Evolutionary conservation across 2,888 invertebrate species (phyloP), one percentile per base, ranked within the genome.

Genomic region (Anthoptus insignis): DNA sequence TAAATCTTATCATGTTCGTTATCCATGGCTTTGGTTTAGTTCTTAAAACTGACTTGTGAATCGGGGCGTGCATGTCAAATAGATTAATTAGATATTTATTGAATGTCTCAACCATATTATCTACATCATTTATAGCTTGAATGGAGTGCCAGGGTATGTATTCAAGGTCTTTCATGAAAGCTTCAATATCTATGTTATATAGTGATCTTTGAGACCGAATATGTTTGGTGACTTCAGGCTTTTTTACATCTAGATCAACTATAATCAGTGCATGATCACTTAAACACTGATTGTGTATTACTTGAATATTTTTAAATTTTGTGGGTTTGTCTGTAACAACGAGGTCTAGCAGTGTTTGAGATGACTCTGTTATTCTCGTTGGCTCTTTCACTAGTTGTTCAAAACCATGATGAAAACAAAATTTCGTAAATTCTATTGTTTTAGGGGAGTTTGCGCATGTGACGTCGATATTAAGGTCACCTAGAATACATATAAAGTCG

Each of bases 381-480:
- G 66, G 67, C 22, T 68, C 65, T 5, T 58, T 27, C 9, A 70
- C 65, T 14, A 67, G 1, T 32, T 70, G 70, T 9, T 16, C 37
- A 4, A 67, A 9, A 27, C 64, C 64, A 16, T 64, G 63, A 14
- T 68, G 63, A 19, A 45, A 9, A 6, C 54, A 58, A 39, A 65
- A 66, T 1, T 37, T 7, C 0, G 19, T 4, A 13, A 70, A 45
- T 16, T 70, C 56, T 7, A 21, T 47, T 3, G 63, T 37, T 14
- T 47, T n/a, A 8, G 9, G 6, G 0, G 37, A 24, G 2, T 52
- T 16, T 1, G 16, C 49, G 8, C 52, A 52, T 1, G 42, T 8
- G 21, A 71, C 19, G 19, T 71, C 64, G 11, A 71, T 60, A 64
- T 73, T 73, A 11, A 69, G 45, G 27, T 73, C 71, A 9, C 63